Conservation (phyloP, 2,797 vertebrate species). For the Sebastes cheni region DNA sequence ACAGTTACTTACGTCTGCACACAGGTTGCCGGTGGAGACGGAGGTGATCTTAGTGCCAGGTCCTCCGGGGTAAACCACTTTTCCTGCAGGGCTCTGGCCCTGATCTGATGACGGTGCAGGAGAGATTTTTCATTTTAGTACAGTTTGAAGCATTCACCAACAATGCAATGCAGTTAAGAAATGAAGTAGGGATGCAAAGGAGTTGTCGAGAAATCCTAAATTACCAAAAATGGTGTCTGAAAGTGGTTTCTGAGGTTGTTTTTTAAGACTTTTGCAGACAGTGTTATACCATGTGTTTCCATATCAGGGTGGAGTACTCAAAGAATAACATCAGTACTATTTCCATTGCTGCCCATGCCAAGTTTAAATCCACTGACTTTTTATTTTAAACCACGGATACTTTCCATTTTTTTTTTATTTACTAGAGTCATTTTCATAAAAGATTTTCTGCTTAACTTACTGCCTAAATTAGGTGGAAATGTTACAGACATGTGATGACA, state of each 20-base stretch:
- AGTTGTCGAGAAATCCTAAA: neutral
- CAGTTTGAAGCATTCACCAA: neutral
- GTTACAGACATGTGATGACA: neutral
- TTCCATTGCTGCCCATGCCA: neutral
- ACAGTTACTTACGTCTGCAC: slow-evolving; percentile 88
- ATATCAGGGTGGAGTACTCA: slow-evolving; percentile 18
- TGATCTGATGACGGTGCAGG: slow-evolving; percentile 83
- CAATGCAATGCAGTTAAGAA: neutral
- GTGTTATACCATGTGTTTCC: neutral
- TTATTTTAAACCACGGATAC: neutral
- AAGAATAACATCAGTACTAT: slow-evolving; percentile 9
- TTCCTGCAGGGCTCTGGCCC: slow-evolving; percentile 93
- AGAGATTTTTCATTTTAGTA: neutral
- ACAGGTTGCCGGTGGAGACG: slow-evolving; percentile 98
- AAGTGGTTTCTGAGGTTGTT: neutral
- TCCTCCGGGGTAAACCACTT: slow-evolving; percentile 86
- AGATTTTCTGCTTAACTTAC: neutral
- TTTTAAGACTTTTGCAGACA: neutral
- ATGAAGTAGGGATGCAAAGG: neutral
- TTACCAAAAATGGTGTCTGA: neutral
- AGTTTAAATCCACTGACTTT: neutral
- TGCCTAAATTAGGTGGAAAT: neutral
- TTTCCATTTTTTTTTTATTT: neutral
- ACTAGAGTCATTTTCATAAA: neutral
- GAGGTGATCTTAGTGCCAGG: slow-evolving; percentile 96